These are phyloP conservation scores for Myzus persicae DNA, from an alignment of 1,140 invertebrate genomes.

Conservation along the genomic window DNA sequence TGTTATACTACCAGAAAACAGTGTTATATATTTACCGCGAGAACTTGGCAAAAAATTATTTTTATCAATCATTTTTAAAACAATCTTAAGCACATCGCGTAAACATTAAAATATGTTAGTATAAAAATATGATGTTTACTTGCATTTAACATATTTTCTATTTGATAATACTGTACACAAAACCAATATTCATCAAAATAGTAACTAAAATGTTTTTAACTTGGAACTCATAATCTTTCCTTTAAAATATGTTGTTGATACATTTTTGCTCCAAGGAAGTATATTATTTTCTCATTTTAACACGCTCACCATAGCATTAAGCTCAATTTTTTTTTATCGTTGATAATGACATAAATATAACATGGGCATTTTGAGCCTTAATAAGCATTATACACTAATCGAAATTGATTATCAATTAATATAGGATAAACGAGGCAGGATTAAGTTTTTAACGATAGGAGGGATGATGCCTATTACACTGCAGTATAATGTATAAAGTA, in stretches of 20 bases:
- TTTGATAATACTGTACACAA: background rate
- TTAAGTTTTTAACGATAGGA: background rate
- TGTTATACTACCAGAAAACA: background rate
- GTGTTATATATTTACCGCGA: background rate
- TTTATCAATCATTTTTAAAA: background rate
- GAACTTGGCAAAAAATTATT: background rate
- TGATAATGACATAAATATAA: background rate
- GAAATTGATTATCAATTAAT: conserved; percentile 1
- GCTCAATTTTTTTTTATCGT: background rate
- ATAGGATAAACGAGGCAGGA: background rate
- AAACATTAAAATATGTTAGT: background rate
- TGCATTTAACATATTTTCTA: background rate
- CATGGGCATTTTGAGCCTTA: background rate
- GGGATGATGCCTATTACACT: background rate
- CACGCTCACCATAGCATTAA: background rate
- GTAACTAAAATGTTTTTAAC: background rate
- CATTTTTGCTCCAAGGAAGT: background rate
- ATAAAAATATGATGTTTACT: background rate
- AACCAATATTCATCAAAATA: background rate
- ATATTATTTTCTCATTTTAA: background rate
- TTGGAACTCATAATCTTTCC: background rate
- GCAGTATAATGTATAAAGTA: background rate
- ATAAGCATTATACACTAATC: background rate
- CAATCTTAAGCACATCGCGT: background rate
- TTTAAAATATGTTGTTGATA: background rate